Percentiles rank a stretch among this genome's conserved stretches.
Evolutionary conservation across 2,888 invertebrate species (phyloP).

Genomic region (Blera fallax): DNA sequence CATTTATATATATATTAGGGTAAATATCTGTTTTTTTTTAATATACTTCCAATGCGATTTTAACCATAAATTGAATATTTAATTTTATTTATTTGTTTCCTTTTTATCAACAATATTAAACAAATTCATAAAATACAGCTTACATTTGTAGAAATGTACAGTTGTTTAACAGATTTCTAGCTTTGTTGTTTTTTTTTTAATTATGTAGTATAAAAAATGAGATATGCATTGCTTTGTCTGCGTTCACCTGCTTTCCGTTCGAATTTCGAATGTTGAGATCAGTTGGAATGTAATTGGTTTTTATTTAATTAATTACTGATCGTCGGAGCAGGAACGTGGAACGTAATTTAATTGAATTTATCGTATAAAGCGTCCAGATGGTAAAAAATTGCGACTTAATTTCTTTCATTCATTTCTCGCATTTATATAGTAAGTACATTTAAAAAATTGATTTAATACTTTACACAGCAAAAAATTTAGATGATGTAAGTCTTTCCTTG

Average conservation of each 20-base stretch:
- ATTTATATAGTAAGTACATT: slow-evolving; percentile 20
- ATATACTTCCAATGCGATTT: slow-evolving; percentile 30
- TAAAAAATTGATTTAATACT: not conserved
- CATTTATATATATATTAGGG: slow-evolving; percentile 45
- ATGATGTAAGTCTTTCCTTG: slow-evolving; percentile 63
- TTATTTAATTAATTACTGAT: slow-evolving; percentile 48
- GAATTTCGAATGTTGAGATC: slow-evolving; percentile 43
- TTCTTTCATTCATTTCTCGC: not conserved
- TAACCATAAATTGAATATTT: slow-evolving; percentile 39
- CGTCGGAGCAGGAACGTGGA: slow-evolving; percentile 41
- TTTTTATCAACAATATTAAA: slow-evolving; percentile 40
- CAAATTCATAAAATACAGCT: slow-evolving; percentile 51
- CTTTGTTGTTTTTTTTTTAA: slow-evolving; percentile 33
- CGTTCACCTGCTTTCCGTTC: slow-evolving; percentile 29
- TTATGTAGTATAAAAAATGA: slow-evolving; percentile 45
- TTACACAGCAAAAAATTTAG: slow-evolving; percentile 35
- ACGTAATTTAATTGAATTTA: slow-evolving; percentile 32
- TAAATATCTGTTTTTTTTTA: slow-evolving; percentile 38
- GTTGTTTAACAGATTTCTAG: slow-evolving; percentile 40
- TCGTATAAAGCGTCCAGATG: slow-evolving; percentile 48
- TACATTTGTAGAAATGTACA: slow-evolving; percentile 50
- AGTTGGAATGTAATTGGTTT: slow-evolving; percentile 52
- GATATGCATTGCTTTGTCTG: slow-evolving; percentile 70
- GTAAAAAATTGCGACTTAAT: slow-evolving; percentile 14
- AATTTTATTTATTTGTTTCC: slow-evolving; percentile 4